Evolutionary conservation across 53 echinoderm and acorn worm genomes (phyloP).

Genomic region (Holothuria scabra): DNA sequence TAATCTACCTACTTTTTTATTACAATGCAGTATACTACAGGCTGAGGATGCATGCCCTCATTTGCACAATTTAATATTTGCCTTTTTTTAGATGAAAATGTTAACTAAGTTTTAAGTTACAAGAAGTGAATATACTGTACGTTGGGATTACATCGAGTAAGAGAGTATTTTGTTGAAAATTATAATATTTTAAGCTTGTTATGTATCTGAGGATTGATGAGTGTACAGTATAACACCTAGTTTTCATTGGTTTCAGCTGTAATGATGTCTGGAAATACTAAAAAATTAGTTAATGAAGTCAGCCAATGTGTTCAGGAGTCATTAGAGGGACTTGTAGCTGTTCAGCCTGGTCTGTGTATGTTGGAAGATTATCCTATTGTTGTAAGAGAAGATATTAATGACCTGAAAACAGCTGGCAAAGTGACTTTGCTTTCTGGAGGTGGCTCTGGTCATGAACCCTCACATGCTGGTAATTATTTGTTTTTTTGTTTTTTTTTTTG

Average conservation of each 20-base stretch:
- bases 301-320: slow-evolving; percentile 72
- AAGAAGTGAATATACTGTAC: no score
- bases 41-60: no score
- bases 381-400: slow-evolving; percentile 68
- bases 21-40: no score
- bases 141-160: no score
- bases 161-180: no score
- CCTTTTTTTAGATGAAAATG: no score
- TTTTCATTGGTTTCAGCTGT: background rate
- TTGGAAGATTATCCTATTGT: slow-evolving; percentile 68
- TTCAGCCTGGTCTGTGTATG: slow-evolving; percentile 62
- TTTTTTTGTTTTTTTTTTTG: background rate
- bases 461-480: slow-evolving; percentile 73
- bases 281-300: slow-evolving; percentile 65
- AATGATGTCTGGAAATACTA: slow-evolving; percentile 54
- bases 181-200: no score
- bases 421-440: slow-evolving; percentile 79
- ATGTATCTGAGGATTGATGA: no score
- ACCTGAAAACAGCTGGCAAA: slow-evolving; percentile 62
- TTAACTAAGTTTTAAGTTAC: no score
- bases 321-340: slow-evolving; percentile 66
- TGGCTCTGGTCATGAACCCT: slow-evolving; percentile 82
- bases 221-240: no score
- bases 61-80: no score
- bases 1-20: no score